Base-by-base conservation (phyloP, 2,113 vertebrate genomes). In the Microtus montanus region DNA sequence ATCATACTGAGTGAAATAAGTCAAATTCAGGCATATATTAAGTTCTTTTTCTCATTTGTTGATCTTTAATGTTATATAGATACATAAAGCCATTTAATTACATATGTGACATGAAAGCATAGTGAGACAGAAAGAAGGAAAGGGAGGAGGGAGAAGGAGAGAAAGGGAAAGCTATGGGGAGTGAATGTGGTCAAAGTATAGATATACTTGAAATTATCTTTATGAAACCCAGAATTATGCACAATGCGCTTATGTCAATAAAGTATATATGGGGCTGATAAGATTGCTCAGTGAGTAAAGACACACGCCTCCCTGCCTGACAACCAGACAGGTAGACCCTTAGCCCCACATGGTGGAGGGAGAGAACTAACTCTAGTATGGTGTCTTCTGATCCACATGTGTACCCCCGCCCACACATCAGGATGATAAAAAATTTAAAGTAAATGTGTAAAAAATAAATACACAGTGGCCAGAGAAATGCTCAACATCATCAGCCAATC, bases 391-490 rank as follows among this genome's bases (percentile, higher is more conserved):
- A 44, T 41, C 58, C 38, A 41, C 54, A 64, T 41, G 58, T 64
- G 28, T 44, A 19, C 26, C 26, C 49, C 38, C 11, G 2, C 38
- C 38, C 33, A 84, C 15, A 83, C n/a, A 63, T 83, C 41, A 41
- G 41, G 41, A 41, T 41, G 41, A 83, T 83, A 83, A 41, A 54
- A 82, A 17, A 7, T 63, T 75, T 47, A 85, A 85, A 66, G 61
- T 66, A 44, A 66, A 85, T 66, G 4, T 66, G 19, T 66, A 85
- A 47, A 85, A 84, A 30, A 38, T 17, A 92, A 44, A 79, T 61
- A 73, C 28, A 91, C 26, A 87, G 78, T 89, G n/a, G 22, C 33
- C 54, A 95, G 68, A 89, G 86, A 71, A 22, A 83, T 87, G 30
- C 19, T 87, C 22, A 93, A 68, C 30, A 35, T 58, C 24, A 47